A percentile compares a stretch with the other conserved stretches of the same genome.
These are phyloP conservation scores for Bombus cullumanus DNA, from an alignment of 1,140 invertebrate genomes.

Conservation along the genomic window DNA sequence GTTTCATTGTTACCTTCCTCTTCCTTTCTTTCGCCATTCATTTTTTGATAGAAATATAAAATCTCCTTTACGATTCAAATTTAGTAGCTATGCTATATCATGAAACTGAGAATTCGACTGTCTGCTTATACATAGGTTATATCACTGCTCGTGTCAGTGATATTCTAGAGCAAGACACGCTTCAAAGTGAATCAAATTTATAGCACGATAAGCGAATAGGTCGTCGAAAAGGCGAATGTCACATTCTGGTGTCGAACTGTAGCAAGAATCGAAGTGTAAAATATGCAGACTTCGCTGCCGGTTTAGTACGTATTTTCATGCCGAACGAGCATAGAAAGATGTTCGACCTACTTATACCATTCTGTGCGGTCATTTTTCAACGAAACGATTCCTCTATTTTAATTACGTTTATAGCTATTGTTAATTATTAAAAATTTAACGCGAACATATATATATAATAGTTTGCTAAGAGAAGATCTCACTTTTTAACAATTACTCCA, in stretches of 20 bases:
- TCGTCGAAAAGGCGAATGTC: slow-evolving; percentile 19
- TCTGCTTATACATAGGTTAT: slow-evolving; percentile 22
- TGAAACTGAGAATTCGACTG: neutral
- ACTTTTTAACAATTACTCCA: neutral
- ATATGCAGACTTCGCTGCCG: slow-evolving; percentile 32
- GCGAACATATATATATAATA: neutral
- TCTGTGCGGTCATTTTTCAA: neutral
- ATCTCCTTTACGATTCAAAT: neutral
- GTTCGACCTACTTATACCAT: neutral
- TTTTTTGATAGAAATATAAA: neutral
- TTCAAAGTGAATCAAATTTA: slow-evolving; percentile 44
- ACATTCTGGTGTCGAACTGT: slow-evolving; percentile 1
- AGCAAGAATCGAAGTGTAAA: slow-evolving; percentile 32
- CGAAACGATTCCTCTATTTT: neutral
- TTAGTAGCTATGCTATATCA: neutral
- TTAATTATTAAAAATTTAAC: neutral
- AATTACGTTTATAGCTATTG: neutral
- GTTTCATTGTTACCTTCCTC: neutral
- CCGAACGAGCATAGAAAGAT: neutral
- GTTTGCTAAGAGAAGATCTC: neutral
- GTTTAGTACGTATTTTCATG: slow-evolving; percentile 20
- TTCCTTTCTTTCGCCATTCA: neutral
- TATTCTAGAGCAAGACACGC: neutral
- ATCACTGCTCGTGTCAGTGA: slow-evolving; percentile 25
- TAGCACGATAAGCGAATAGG: slow-evolving; percentile 19